Percentiles rank a stretch among this genome's conserved stretches.
phyloP scores from a whole-genome alignment of 2,113 vertebrate species.

The Brienomyrus longianalis region DNA sequence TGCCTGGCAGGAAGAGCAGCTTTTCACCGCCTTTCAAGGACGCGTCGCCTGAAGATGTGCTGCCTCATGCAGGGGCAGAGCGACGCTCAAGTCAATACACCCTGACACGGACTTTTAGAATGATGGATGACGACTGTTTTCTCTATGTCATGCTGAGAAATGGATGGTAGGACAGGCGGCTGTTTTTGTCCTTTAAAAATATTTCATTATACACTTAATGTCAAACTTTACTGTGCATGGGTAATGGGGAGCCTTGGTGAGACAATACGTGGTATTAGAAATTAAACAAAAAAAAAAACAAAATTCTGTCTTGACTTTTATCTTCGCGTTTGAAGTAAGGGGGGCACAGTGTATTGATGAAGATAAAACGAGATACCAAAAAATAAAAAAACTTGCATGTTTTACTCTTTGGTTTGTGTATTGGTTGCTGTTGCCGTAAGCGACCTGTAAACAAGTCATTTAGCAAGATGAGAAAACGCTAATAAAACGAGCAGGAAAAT shows the following conservation, averaged over 20 bases:
- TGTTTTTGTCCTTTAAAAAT: constrained; percentile 21
- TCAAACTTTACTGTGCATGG: not conserved
- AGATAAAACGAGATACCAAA: constrained; percentile 16
- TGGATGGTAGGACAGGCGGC: constrained; percentile 33
- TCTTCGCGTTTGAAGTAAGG: not conserved
- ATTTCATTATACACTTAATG: not conserved
- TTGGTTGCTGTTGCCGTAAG: constrained; percentile 30
- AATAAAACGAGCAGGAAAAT: constrained; percentile 36
- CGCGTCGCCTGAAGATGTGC: constrained; percentile 22
- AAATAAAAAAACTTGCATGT: constrained; percentile 62
- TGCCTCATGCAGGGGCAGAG: constrained; percentile 34
- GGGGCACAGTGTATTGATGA: no score
- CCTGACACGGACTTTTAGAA: constrained; percentile 50
- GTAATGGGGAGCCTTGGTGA: not conserved
- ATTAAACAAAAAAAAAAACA: not conserved
- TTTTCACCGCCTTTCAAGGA: constrained; percentile 22
- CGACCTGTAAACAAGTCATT: constrained; percentile 39
- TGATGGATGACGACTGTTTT: constrained; percentile 61
- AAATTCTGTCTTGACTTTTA: not conserved
- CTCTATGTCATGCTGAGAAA: constrained; percentile 38
- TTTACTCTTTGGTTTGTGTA: constrained; percentile 21
- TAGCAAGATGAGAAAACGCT: constrained; percentile 42
- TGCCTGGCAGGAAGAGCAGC: not conserved
- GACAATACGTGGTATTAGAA: not conserved
- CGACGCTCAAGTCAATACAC: constrained; percentile 49